Base-by-base conservation (phyloP, 1,140 invertebrate genomes). In the Chionoecetes opilio region DNA sequence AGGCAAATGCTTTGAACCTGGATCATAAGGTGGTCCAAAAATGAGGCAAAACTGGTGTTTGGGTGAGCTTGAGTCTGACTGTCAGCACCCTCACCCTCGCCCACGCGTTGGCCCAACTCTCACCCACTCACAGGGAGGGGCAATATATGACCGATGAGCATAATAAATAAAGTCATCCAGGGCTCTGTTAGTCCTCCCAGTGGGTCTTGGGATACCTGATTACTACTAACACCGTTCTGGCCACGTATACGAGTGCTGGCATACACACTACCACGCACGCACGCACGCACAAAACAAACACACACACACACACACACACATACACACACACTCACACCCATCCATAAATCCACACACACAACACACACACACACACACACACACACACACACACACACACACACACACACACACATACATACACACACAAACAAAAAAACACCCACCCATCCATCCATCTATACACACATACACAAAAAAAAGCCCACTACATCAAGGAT, bases 351-450 rank as follows among this genome's bases (percentile, higher is more conserved):
- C 9, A 11, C 46, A 9, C 46, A 53, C 2, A 0, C 21, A 53
- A 53, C 46, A 53, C 63, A 75, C 63, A 75, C 63, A 75, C 63
- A 75, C 63, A 75, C 63, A 75, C 63, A 75, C 63, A 75, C 63
- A 75, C 63, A 75, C 63, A 75, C 63, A 75, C 63, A 75, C 63
- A 75, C 53, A 75, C 53, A 75, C 53, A 75, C 53, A 75, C 53
- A 75, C 53, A 75, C 53, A 75, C 53, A 75, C 53, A 75, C 53
- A 75, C 53, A 75, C 53, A 75, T 21, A 75, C 53, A 75, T 21
- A 75, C 53, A 46, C 41, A 46, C 41, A 46, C 41, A 46, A 5
- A 46, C 41, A 46, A 5, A 46, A 5, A 46, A 5, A 46, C 41
- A 46, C 41, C 5, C 41, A 46, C 41, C 5, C 41, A 46, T 14